Conservation (phyloP, 2,113 vertebrate species). For the Mirounga angustirostris region DNA sequence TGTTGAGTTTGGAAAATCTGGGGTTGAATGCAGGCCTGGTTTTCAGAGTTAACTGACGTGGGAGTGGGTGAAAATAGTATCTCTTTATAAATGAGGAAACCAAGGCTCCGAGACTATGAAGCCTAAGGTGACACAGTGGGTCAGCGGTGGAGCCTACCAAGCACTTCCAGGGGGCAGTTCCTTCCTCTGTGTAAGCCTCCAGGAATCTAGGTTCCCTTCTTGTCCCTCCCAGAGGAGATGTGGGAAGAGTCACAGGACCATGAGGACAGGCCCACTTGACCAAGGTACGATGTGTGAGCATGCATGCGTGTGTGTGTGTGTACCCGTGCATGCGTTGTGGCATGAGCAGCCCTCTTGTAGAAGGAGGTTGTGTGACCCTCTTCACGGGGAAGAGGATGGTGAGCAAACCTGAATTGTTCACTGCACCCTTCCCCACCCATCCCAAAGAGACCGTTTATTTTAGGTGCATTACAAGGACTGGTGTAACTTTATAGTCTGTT, state of each 20-base stretch:
- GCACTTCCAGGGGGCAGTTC: neutral
- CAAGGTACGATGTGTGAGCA: fast-evolving
- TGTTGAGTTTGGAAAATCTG: neutral
- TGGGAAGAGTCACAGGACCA: neutral
- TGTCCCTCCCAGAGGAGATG: neutral
- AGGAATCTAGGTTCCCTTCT: neutral
- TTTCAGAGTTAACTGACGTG: neutral
- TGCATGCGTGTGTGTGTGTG: fast-evolving
- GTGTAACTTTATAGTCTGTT: neutral
- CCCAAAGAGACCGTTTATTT: neutral
- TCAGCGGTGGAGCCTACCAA: neutral
- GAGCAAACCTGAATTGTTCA: neutral
- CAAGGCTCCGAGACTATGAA: neutral
- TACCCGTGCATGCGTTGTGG: fast-evolving
- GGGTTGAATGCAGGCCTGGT: neutral
- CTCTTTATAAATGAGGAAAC: neutral
- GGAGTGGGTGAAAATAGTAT: neutral
- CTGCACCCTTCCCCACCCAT: neutral
- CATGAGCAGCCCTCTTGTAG: neutral
- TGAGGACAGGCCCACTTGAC: neutral
- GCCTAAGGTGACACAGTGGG: neutral
- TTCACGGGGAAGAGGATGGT: neutral
- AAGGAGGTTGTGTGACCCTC: neutral
- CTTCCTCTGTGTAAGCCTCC: neutral
- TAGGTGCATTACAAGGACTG: neutral